These are phyloP conservation scores for Harpagus bidentatus DNA, from an alignment of 2,113 vertebrate genomes.

Conservation along the genomic window DNA sequence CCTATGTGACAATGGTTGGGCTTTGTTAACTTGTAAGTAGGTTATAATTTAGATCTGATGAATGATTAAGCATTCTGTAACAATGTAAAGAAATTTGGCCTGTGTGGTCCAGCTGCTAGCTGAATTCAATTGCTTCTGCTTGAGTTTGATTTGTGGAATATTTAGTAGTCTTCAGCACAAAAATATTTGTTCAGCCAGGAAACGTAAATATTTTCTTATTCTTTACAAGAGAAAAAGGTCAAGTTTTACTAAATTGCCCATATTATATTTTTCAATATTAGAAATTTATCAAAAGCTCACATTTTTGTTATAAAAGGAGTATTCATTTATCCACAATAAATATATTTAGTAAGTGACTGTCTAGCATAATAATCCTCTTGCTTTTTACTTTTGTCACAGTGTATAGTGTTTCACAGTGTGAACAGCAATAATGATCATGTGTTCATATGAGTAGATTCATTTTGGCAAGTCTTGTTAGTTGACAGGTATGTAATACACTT, in stretches of 20 bases:
- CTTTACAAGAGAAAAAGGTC: not conserved
- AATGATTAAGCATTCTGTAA: not conserved
- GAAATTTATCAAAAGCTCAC: slow-evolving; percentile 49
- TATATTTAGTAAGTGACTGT: slow-evolving; percentile 59
- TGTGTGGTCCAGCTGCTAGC: not conserved
- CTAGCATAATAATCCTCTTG: slow-evolving; percentile 41
- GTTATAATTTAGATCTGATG: not conserved
- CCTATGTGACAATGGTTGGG: not conserved
- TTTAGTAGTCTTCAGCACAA: not conserved
- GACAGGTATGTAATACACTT: slow-evolving; percentile 54
- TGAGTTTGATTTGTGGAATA: not conserved
- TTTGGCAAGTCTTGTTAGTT: slow-evolving; percentile 64
- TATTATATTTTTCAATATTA: slow-evolving; percentile 28
- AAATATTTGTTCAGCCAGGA: not conserved
- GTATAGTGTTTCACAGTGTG: slow-evolving; percentile 32
- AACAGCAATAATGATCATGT: slow-evolving; percentile 54
- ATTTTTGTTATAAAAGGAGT: slow-evolving; percentile 40
- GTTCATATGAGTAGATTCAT: slow-evolving; percentile 58
- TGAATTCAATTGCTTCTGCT: not conserved
- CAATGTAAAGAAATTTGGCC: not conserved
- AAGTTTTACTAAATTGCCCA: slow-evolving; percentile 1
- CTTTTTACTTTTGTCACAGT: slow-evolving; percentile 63
- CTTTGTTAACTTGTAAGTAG: not conserved
- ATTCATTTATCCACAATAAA: slow-evolving; percentile 62
- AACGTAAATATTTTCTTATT: slow-evolving; percentile 39